Percentiles rank a stretch among this genome's conserved stretches.
Conservation (phyloP, 1,140 invertebrate genomes). For the Atta texana region DNA sequence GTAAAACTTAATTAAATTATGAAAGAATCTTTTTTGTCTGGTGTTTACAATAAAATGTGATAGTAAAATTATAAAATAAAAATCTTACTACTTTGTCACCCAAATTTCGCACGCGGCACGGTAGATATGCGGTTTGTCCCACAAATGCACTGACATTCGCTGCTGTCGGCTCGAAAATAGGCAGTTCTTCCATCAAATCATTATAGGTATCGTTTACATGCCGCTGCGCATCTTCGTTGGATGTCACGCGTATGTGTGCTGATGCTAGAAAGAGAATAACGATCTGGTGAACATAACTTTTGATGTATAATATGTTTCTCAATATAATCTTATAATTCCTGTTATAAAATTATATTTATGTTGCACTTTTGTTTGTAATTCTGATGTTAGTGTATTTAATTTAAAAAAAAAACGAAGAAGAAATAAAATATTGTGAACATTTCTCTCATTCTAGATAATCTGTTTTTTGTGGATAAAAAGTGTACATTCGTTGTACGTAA, state of each 20-base stretch:
- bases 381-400: background rate
- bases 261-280: conserved; percentile 76
- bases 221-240: conserved; percentile 70
- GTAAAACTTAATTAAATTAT: background rate
- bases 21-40: background rate
- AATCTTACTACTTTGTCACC: conserved; percentile 89
- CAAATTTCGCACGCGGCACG: conserved; percentile 88
- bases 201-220: conserved; percentile 72
- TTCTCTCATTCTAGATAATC: background rate
- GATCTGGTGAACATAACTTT: background rate
- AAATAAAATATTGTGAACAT: background rate
- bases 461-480: no score
- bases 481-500: no score
- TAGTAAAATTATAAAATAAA: background rate
- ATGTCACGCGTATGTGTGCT: conserved; percentile 73
- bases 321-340: background rate
- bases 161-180: conserved; percentile 84
- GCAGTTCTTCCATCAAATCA: conserved; percentile 74
- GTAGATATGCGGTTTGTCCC: conserved; percentile 88
- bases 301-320: background rate
- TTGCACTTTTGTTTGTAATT: background rate
- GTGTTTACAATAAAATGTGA: background rate
- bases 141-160: conserved; percentile 86
- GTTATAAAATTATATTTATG: background rate
- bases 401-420: background rate